Evolutionary conservation across 2,888 invertebrate genomes (phyloP).

Genomic region (Cryptocheilus praepositus): DNA sequence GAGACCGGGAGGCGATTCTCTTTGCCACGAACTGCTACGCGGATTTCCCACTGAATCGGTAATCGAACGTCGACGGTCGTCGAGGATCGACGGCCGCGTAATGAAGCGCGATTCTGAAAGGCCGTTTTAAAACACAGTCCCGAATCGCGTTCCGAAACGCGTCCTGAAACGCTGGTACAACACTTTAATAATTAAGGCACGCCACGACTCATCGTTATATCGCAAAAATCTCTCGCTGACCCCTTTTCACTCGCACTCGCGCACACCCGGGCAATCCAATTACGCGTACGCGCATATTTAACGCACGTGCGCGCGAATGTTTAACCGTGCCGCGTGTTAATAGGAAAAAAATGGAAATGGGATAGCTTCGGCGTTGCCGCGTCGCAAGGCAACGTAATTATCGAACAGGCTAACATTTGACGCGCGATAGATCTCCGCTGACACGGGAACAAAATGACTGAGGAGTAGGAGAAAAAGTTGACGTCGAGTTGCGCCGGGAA

Average conservation of each 20-base stretch:
- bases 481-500: not conserved
- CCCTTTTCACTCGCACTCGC: constrained; percentile 14
- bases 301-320: constrained; percentile 36
- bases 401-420: too few relatives aligned
- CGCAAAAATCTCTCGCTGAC: constrained; percentile 4
- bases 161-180: too few relatives aligned
- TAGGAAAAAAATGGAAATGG: constrained; percentile 28
- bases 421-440: too few relatives aligned
- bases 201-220: not conserved
- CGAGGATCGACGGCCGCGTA: not conserved
- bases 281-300: constrained; percentile 38
- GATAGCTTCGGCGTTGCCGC: constrained; percentile 21
- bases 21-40: not conserved
- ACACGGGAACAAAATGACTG: too few relatives aligned
- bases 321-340: constrained; percentile 32
- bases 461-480: not conserved
- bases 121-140: too few relatives aligned
- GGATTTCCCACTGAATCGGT: not conserved
- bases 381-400: constrained; percentile 6
- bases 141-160: too few relatives aligned
- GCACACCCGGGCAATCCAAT: constrained; percentile 27
- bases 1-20: not conserved
- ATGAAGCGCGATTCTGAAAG: too few relatives aligned
- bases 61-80: not conserved
- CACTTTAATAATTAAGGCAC: too few relatives aligned